Base-by-base conservation (phyloP, 23 tunicate species). In the Trididemnum nubilum region DNA sequence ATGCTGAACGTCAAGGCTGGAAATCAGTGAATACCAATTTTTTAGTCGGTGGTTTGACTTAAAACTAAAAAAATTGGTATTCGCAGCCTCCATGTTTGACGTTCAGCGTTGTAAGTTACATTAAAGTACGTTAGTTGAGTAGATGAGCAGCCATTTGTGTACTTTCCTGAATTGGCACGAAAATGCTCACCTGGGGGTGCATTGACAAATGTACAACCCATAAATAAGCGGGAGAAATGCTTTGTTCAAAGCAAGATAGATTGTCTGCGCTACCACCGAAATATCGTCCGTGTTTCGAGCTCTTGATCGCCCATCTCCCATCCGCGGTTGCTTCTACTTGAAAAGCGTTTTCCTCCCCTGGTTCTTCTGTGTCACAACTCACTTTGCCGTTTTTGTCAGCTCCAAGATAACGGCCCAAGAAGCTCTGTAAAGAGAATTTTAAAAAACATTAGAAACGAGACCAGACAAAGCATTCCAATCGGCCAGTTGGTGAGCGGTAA, bases 291-390 rank as follows among this genome's bases (percentile, higher is more conserved):
- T 93, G 64, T 52, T 63, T 80, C 18, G 93, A 80, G 57, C 89
- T 83, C 64, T 88, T 93, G 35, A 93, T 93, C 32, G 98, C 98
- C 98, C 98, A 93, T 76, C 86, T 51, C 0, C 98, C 98, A 39
- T 93, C 98, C 0, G 82, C 0, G 12, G 98, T 93, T 3, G 98
- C 90, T 54, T 93, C 98, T 22, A 93, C 98, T 44, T 87, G 98
- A 60, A 93, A 93, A 0, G 82, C 89, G 71, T 93, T 88, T 66
- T 93, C 98, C 2, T 73, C 74, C 18, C 84, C 89, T 0, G 98
- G 93, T 34, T 0, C 31, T 59, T 88, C 98, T 21, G 82, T 81
- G 72, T 93, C 98, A 40, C 98, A 93, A 33, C 73, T 66, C 21
- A 93, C 87, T 36, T 79, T 81, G 0, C 98, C 98, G 35, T 87